These are phyloP conservation scores for Phataginus tricuspis DNA, from an alignment of 2,797 vertebrate species.

Conservation along the genomic window DNA sequence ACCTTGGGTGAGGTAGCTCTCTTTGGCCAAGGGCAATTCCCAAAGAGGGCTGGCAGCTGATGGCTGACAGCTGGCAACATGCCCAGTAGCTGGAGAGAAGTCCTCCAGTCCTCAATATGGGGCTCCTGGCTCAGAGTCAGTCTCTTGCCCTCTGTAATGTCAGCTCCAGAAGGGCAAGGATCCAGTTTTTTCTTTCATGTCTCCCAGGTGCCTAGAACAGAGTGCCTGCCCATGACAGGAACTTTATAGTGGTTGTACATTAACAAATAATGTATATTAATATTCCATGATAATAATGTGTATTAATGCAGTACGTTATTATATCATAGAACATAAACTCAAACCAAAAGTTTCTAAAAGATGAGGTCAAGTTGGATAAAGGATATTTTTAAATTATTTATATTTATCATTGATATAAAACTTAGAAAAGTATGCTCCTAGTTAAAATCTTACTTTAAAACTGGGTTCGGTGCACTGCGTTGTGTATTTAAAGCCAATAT, in stretches of 20 bases:
- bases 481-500: no score
- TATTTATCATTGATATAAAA: background rate
- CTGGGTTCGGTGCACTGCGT: background rate
- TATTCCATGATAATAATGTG: no score
- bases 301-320: background rate
- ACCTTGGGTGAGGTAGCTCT: background rate
- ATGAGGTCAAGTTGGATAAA: background rate
- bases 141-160: background rate
- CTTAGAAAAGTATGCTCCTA: conserved; percentile 11
- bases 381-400: background rate
- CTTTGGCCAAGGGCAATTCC: conserved; percentile 21
- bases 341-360: conserved; percentile 33
- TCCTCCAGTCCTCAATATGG: background rate
- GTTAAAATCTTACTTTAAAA: conserved; percentile 2
- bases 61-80: background rate
- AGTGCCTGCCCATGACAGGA: background rate
- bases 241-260: background rate
- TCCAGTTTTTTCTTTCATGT: background rate
- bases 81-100: background rate
- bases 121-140: background rate
- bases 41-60: background rate
- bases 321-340: background rate
- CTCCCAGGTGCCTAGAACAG: background rate
- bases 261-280: background rate
- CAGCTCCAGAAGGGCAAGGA: background rate